These are phyloP conservation scores for Lycodopsis pacificus DNA, from an alignment of 2,797 vertebrate genomes.

Conservation along the genomic window DNA sequence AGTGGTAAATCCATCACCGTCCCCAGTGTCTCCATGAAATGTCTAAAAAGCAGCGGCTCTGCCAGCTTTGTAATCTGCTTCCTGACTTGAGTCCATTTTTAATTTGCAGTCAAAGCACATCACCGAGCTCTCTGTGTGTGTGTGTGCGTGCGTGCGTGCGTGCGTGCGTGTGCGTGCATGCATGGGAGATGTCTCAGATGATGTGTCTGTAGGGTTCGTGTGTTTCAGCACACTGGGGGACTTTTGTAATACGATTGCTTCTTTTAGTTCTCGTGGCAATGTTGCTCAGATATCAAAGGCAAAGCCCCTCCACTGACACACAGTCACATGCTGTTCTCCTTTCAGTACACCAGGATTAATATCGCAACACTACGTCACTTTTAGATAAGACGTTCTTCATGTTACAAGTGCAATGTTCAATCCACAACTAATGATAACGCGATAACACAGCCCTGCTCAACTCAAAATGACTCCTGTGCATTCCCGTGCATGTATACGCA, in stretches of 20 bases:
- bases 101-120: constrained; percentile 58
- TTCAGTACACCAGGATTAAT: constrained; percentile 11
- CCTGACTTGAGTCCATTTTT: constrained; percentile 55
- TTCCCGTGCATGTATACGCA: too few species aligned
- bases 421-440: not conserved
- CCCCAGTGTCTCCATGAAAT: constrained; percentile 56
- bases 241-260: constrained; percentile 9
- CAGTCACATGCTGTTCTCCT: constrained; percentile 5
- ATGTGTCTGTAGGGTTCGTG: constrained; percentile 17
- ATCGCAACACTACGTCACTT: not conserved
- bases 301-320: not conserved
- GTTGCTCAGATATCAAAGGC: constrained; percentile 33
- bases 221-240: constrained; percentile 4
- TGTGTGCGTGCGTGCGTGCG: not conserved
- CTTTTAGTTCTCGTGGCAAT: constrained; percentile 27
- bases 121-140: constrained; percentile 21
- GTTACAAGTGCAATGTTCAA: not conserved
- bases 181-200: constrained; percentile 26
- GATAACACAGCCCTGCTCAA: not conserved
- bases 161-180: too few species aligned
- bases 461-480: not conserved
- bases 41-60: constrained; percentile 64
- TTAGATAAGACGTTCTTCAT: not conserved
- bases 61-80: constrained; percentile 63
- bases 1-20: constrained; percentile 61